Percentiles rank a stretch among this genome's conserved stretches.
These are phyloP conservation scores for Epizoanthus illoricatus DNA, from an alignment of 92 coral and sea anemone species.

Conservation along the genomic window DNA sequence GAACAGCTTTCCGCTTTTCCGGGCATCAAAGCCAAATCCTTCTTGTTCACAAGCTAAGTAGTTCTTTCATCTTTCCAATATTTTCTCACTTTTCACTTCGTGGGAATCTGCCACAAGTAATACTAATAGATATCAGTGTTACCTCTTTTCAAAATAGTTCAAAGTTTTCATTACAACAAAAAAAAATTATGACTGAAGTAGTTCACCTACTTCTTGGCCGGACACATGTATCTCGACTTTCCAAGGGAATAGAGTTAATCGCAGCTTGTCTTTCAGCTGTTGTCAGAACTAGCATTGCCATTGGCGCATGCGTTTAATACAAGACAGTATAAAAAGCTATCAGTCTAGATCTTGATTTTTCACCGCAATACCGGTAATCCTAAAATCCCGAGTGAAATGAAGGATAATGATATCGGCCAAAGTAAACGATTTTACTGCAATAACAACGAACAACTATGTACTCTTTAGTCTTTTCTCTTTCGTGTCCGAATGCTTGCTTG, in stretches of 20 bases:
- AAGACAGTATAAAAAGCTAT: background rate
- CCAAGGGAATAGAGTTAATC: conserved; percentile 5
- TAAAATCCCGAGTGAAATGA: conserved; percentile 21
- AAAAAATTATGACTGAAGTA: background rate
- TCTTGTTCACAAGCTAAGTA: background rate
- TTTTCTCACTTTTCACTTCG: background rate
- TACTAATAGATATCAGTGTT: background rate
- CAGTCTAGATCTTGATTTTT: conserved; percentile 6
- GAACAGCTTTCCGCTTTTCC: conserved; percentile 22
- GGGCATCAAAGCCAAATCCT: background rate
- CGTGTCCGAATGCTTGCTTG: background rate
- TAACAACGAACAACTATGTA: background rate
- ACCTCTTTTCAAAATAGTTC: too few species aligned
- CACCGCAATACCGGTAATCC: conserved; percentile 23
- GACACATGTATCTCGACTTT: conserved; percentile 9
- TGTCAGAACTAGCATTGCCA: background rate
- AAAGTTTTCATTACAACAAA: background rate
- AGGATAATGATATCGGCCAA: conserved; percentile 1
- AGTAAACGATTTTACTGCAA: background rate
- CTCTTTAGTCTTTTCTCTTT: background rate
- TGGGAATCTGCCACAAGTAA: background rate
- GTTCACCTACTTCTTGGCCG: conserved; percentile 21
- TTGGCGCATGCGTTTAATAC: conserved; percentile 21
- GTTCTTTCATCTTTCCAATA: background rate
- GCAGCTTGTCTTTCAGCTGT: conserved; percentile 19